Evolutionary conservation across 2,113 vertebrate genomes (phyloP).

Genomic region (Tetrao urogallus): DNA sequence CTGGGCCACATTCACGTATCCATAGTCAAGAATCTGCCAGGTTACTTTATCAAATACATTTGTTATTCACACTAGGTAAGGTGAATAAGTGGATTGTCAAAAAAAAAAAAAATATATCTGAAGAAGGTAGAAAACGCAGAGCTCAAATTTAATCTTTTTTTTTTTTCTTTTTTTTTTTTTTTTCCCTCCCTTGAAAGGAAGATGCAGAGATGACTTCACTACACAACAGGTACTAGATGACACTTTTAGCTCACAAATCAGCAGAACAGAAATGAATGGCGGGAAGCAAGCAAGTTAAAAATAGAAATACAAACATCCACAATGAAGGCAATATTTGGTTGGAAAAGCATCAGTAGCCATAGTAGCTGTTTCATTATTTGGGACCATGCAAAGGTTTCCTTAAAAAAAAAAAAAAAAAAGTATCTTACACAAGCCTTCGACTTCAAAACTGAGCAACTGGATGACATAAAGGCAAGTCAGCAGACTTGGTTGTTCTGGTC

Average conservation of each 20-base stretch:
- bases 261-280: background rate
- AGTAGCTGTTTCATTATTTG: background rate
- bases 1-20: background rate
- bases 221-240: background rate
- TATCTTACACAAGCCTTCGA: background rate
- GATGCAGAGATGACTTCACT: background rate
- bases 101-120: background rate
- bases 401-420: conserved; percentile 13
- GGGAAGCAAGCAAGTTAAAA: background rate
- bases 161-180: too few species aligned
- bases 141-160: background rate
- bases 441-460: background rate
- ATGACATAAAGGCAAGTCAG: background rate
- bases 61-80: background rate
- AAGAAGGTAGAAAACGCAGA: fast-evolving
- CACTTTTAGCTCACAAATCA: background rate
- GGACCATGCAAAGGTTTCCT: background rate
- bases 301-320: background rate
- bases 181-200: background rate
- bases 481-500: background rate
- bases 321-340: background rate
- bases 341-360: background rate
- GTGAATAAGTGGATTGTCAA: background rate
- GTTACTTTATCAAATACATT: background rate
- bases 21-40: background rate